A percentile compares a stretch with the other conserved stretches of the same genome.
phyloP scores from a whole-genome alignment of 2,113 vertebrate genomes.

The Propithecus coquereli region DNA sequence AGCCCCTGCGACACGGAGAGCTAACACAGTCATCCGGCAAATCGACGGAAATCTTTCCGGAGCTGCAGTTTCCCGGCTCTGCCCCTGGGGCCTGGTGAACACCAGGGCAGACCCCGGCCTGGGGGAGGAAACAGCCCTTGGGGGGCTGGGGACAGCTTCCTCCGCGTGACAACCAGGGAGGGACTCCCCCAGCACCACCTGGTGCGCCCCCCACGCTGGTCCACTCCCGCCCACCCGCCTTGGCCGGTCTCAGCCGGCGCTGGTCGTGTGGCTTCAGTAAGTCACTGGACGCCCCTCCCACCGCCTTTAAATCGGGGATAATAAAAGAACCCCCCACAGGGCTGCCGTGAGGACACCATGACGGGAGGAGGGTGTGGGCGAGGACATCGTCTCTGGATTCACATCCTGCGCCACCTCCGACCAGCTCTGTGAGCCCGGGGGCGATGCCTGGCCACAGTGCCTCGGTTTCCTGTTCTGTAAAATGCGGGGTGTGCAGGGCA shows the following conservation, averaged over 20 bases:
- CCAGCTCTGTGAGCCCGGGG: no score
- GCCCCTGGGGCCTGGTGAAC: not conserved
- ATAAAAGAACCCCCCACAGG: fast-evolving
- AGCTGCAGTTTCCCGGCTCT: conserved; percentile 1
- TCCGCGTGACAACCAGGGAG: fast-evolving
- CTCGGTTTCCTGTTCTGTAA: not conserved
- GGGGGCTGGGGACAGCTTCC: not conserved
- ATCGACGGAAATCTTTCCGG: conserved; percentile 61
- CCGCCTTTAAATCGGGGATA: not conserved
- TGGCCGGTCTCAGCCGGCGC: fast-evolving
- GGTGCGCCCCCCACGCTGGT: not conserved
- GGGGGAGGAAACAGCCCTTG: not conserved
- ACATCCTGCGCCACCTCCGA: fast-evolving
- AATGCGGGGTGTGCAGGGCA: no score
- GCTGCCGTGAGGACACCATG: fast-evolving
- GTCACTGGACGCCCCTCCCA: fast-evolving
- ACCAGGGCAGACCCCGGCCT: not conserved
- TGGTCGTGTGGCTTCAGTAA: fast-evolving
- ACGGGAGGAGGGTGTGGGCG: fast-evolving
- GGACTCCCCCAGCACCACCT: no score
- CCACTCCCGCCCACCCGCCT: fast-evolving
- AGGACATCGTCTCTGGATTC: not conserved
- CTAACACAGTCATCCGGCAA: conserved; percentile 74
- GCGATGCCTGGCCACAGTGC: not conserved
- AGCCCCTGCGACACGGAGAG: conserved; percentile 59